These are phyloP conservation scores for Platichthys stellatus DNA, from an alignment of 2,113 vertebrate genomes.

Conservation along the genomic window DNA sequence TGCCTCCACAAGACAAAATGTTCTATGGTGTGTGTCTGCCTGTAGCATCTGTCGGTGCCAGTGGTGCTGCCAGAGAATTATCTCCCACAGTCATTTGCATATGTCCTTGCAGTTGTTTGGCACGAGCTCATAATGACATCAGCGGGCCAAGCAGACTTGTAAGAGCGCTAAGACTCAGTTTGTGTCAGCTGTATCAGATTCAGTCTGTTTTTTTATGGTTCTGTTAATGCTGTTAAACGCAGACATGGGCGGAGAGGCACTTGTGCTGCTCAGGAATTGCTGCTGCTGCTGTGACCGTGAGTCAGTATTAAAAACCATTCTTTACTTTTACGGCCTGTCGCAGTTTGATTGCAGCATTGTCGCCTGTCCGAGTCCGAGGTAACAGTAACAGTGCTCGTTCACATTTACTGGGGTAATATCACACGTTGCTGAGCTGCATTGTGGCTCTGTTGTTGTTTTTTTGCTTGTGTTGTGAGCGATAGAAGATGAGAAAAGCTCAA, in stretches of 20 bases:
- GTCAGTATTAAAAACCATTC: slow-evolving; percentile 19
- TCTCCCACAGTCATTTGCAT: slow-evolving; percentile 72
- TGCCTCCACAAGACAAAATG: slow-evolving; percentile 67
- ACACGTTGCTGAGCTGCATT: neutral
- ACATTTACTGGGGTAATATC: neutral
- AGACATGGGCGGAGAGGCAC: slow-evolving; percentile 29
- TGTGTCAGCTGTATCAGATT: slow-evolving; percentile 48
- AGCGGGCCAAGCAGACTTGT: slow-evolving; percentile 43
- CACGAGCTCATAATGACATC: slow-evolving; percentile 56
- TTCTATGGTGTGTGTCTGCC: slow-evolving; percentile 64
- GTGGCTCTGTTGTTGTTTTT: neutral
- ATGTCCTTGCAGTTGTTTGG: slow-evolving; percentile 75
- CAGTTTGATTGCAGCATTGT: slow-evolving; percentile 7
- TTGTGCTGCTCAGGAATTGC: slow-evolving; percentile 9
- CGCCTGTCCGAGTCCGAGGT: too few relatives aligned
- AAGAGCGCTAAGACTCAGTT: slow-evolving; percentile 29
- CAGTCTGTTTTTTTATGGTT: slow-evolving; percentile 10
- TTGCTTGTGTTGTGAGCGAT: too few relatives aligned
- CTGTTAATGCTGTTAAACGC: slow-evolving; percentile 29
- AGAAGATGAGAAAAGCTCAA: too few relatives aligned
- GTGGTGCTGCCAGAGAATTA: slow-evolving; percentile 66
- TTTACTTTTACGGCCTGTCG: neutral
- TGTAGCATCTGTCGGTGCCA: slow-evolving; percentile 65
- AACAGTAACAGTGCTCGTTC: neutral
- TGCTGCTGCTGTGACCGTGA: slow-evolving; percentile 20